Percentiles rank a stretch among this genome's conserved stretches.
These are phyloP conservation scores for Centroberyx gerrardi DNA, from an alignment of 2,797 vertebrate genomes.

Conservation along the genomic window DNA sequence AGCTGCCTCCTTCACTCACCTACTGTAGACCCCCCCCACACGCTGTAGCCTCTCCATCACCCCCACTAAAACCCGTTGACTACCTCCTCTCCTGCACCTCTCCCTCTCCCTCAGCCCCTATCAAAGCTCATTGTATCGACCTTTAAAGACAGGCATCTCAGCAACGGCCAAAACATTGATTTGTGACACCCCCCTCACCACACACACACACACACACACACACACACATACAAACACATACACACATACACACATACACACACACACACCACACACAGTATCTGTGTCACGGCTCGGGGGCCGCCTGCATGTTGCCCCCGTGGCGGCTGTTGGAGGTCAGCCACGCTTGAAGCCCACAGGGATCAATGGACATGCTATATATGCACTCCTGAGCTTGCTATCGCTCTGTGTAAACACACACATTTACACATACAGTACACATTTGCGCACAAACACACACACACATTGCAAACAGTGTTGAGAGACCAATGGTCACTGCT, in stretches of 20 bases:
- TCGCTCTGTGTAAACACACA: slow-evolving; percentile 79
- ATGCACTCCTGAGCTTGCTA: slow-evolving; percentile 86
- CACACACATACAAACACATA: too few relatives aligned
- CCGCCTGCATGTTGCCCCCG: slow-evolving; percentile 80
- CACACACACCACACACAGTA: slow-evolving; percentile 9
- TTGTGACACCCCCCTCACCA: slow-evolving; percentile 74
- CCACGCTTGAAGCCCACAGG: slow-evolving; percentile 85
- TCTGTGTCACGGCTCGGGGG: slow-evolving; percentile 81
- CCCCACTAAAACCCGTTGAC: slow-evolving; percentile 2
- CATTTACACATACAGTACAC: slow-evolving; percentile 14
- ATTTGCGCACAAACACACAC: slow-evolving; percentile 13
- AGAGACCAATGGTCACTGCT: slow-evolving; percentile 57
- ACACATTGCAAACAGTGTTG: slow-evolving; percentile 14
- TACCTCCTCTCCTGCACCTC: neutral
- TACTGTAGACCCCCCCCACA: slow-evolving; percentile 5
- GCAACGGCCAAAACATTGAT: slow-evolving; percentile 90
- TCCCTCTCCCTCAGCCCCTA: slow-evolving; percentile 59
- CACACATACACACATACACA: too few relatives aligned
- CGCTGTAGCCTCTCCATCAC: slow-evolving; percentile 31
- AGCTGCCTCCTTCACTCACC: slow-evolving; percentile 48
- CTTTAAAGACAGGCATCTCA: slow-evolving; percentile 88
- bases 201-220: too few relatives aligned
- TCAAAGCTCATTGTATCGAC: slow-evolving; percentile 82
- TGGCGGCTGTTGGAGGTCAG: slow-evolving; percentile 84
- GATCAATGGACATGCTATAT: slow-evolving; percentile 86